Base-by-base conservation (phyloP, 2,888 invertebrate species). In the Ornithoptera alexandrae region DNA sequence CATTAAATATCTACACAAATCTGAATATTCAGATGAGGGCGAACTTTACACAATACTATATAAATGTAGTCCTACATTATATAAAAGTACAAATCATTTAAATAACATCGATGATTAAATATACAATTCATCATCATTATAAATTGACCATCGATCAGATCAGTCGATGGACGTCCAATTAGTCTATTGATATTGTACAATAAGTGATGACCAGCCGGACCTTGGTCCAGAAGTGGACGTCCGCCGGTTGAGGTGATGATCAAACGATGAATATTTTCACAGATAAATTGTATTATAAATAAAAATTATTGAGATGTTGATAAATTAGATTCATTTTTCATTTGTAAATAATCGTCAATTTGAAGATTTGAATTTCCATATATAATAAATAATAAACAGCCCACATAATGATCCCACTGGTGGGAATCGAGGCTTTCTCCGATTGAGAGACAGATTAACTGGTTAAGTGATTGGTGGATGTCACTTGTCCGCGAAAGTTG, bases 1-100 rank as follows among this genome's bases (percentile, higher is more conserved):
- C 15, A 70, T 67, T 56, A 24, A 67, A 67, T 61, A 63, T 70
- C 70, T n/a, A 64, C 70, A 30, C 70, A 70, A 58, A 64, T 70
- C 70, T 67, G 67, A 53, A 12, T 0, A 3, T 18, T 56, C 70
- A 70, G 70, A 70, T 67, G 56, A 39, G 70, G 58, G 65, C 67
- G 71, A 71, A 67, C 53, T 66, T 58, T 46, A 65, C 36, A 65
- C 62, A 68, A 68, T 46, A 12, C 36, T 7, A 64, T 62, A 62
- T 62, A 69, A 65, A 10, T 62, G 58, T 30, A 65, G 5, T 30
- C 30, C 5, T 58, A 50, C 62, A 64, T 53, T 69, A 65, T 62
- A 62, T 62, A 69, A 65, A 10, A 62, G 58, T 30, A 65, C 65
- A 62, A 22, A 15, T 20, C 15, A 58, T 22, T n/a, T 53, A 58